Percentiles rank a stretch among this genome's conserved stretches.
Evolutionary conservation across 2,113 vertebrate species (phyloP).

Genomic region (Colius striatus): DNA sequence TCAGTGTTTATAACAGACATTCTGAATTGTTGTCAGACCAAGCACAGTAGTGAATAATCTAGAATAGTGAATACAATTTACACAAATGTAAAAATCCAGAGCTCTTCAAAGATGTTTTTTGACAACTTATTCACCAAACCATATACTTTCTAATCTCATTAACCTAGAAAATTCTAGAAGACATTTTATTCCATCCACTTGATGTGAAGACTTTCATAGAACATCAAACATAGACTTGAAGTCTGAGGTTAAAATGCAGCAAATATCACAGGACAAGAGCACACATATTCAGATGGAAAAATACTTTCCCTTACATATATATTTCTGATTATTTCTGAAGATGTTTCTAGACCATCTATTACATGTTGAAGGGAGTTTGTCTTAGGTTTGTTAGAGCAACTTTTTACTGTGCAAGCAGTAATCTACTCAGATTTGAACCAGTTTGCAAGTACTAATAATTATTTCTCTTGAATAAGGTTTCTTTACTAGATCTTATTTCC

Average conservation of each 20-base stretch:
- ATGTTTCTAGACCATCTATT: not conserved
- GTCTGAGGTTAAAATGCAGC: constrained; percentile 6
- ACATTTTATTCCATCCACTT: not conserved
- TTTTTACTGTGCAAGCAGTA: not conserved
- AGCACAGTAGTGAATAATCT: not conserved
- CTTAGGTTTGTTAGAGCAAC: not conserved
- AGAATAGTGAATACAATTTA: not conserved
- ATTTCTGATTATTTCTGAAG: constrained; percentile 19
- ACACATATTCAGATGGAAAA: not conserved
- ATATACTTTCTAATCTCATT: not conserved
- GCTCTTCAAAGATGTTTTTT: not conserved
- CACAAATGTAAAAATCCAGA: not conserved
- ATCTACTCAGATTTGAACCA: not conserved
- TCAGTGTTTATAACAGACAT: not conserved
- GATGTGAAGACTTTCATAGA: not conserved
- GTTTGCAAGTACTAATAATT: not conserved
- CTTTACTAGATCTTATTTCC: not conserved
- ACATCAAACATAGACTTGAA: constrained; percentile 10
- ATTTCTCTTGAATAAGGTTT: not conserved
- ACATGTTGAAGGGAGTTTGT: not conserved
- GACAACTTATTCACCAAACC: not conserved
- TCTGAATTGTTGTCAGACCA: not conserved
- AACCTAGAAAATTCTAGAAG: not conserved
- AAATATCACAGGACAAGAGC: not conserved
- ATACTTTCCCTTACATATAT: not conserved